Conservation (phyloP, 2,888 invertebrate species). For the Diarsia dahlii region DNA sequence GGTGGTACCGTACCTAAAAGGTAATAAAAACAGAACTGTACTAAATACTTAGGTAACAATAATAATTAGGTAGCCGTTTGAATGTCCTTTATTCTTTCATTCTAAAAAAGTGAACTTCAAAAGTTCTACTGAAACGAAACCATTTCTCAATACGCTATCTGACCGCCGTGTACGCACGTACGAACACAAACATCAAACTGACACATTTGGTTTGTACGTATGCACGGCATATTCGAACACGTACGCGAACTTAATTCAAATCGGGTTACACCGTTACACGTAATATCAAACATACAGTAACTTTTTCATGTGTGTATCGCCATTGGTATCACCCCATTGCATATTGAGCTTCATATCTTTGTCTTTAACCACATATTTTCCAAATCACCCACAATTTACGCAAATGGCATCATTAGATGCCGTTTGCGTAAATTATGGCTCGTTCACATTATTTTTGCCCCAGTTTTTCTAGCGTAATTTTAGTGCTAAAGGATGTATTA, state of each 20-base stretch:
- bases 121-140: not conserved
- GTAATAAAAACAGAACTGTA: no score
- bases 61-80: not conserved
- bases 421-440: not conserved
- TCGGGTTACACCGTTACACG: not conserved
- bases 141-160: no score
- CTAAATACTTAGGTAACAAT: no score
- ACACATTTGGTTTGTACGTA: no score
- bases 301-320: not conserved
- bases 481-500: slow-evolving; percentile 72
- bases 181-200: no score
- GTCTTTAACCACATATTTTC: not conserved
- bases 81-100: not conserved
- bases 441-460: not conserved
- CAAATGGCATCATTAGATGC: no score
- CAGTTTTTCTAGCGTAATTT: not conserved
- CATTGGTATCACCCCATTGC: no score
- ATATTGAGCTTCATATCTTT: not conserved
- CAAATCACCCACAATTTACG: not conserved
- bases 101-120: not conserved
- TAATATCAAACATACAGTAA: not conserved
- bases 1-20: no score
- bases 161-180: not conserved
- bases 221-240: no score
- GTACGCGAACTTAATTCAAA: no score